A percentile compares a stretch with the other conserved stretches of the same genome.
Conservation (phyloP, 1,140 invertebrate species). For the Lamellibrachia luymesi region DNA sequence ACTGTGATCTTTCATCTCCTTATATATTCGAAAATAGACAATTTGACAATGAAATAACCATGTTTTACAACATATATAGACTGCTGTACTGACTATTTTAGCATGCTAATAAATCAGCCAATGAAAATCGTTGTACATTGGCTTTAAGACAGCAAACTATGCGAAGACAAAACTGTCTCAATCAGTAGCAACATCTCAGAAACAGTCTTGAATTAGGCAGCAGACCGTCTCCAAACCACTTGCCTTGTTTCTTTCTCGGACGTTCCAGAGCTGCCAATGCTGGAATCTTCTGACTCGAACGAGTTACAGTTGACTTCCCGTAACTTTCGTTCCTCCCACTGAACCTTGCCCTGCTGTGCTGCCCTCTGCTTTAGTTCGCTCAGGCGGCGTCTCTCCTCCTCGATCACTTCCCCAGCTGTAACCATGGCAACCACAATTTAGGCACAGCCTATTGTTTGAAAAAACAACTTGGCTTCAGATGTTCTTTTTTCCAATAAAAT, state of each 20-base stretch:
- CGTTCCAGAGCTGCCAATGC: conserved; percentile 72
- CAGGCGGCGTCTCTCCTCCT: conserved; percentile 82
- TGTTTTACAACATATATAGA: no score
- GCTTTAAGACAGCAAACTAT: background rate
- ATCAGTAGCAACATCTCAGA: no score
- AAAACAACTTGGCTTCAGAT: no score
- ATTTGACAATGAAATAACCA: no score
- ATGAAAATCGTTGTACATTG: no score
- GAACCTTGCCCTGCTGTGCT: conserved; percentile 81
- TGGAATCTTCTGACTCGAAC: conserved; percentile 94
- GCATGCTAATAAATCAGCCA: no score
- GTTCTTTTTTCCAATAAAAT: no score
- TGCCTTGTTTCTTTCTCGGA: conserved; percentile 65
- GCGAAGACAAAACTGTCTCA: background rate
- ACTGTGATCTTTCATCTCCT: no score
- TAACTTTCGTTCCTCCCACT: conserved; percentile 73
- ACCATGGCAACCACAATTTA: conserved; percentile 11
- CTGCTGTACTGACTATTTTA: no score
- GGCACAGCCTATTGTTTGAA: background rate
- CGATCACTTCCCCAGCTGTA: conserved; percentile 82
- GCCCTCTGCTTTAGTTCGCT: conserved; percentile 80
- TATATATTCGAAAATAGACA: no score
- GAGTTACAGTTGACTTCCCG: conserved; percentile 64
- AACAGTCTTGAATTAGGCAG: background rate
- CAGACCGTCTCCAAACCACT: conserved; percentile 17